Evolutionary conservation across 2,888 invertebrate genomes (phyloP), one percentile per base, ranked within the genome.

Genomic region (Chymomyza procnemis): DNA sequence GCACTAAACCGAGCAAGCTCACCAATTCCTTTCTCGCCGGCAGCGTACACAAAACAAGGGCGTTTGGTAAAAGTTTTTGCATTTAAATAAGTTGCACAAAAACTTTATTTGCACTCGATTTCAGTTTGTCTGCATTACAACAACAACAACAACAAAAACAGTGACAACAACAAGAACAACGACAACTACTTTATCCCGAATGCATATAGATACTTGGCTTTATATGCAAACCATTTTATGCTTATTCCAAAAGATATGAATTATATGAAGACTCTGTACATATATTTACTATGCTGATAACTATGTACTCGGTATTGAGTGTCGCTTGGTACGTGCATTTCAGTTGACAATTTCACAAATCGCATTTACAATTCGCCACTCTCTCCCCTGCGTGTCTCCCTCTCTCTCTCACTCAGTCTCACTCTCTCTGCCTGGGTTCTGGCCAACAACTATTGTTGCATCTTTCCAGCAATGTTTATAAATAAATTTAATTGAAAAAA

Each of bases 31-130:
- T 14, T 0, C 2, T 41, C 46, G 8, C 26, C 3, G 8, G 26
- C 54, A 21, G 19, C 18, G n/a, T 16, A 8, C 4, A 41, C 18
- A n/a, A 16, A 67, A 61, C 50, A 69, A 61, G 64, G 9, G 69
- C 55, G 41, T 47, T 16, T 67, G 57, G 62, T 9, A 56, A 69
- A 80, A 76, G 47, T 84, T 71, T 71, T 59, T 59, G 60, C 68
- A 73, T 86, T 80, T 71, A 66, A 78, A 80, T 75, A 83, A 83
- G 72, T 83, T 67, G 63, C 48, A 61, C 63, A 73, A 67, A 78
- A 80, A 77, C 69, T 79, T 79, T 72, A 65, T 70, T 72, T 72
- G 58, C 82, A 61, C 67, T 75, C 69, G 65, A 76, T 75, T 79
- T 73, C 62, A 64, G 61, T 66, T 63, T 59, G 26, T 48, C 46